Evolutionary conservation across 2,113 vertebrate species (phyloP), one percentile per base, ranked within the genome.

Genomic region (Cyprinodon variegatus): DNA sequence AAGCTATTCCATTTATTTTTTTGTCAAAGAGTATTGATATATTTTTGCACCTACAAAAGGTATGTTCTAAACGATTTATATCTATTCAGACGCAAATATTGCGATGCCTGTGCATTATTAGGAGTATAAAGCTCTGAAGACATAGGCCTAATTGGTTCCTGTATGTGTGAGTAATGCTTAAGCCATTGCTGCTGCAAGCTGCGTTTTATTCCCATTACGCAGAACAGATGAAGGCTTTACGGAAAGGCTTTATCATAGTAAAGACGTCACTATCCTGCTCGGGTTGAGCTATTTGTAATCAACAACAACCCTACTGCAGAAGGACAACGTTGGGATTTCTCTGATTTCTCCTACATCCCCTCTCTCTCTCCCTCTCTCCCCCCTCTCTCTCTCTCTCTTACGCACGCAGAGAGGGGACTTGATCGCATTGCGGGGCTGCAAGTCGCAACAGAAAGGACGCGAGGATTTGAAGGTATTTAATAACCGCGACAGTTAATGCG

Each of bases 191-290:
- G 77, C 76, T 80, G 67, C 77, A 86, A 79, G 82, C 85, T 78
- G 82, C 86, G 87, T 88, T 85, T 82, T 82, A 86, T 83, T 85
- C 86, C 81, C 82, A 65, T 77, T 83, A 79, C 87, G 86, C 82
- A 83, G 81, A 86, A 73, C 73, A 86, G 74, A 83, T 89, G 84
- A 88, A 90, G 15, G 62, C 72, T 82, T 74, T 80, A 78, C 62
- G 72, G 76, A 83, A 85, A 87, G 83, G 86, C 88, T 83, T 81
- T 57, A 86, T 90, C 90, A 88, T 85, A 92, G 92, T 93, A 93
- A 90, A 94, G 92, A 94, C 94, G 94, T 95, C 94, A 94, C 91
- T 90, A 84, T 85, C 71, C 72, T 65, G 90, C 90, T 91, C 84
- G 83, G 89, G 79, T 81, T 81, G 89, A 68, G 83, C 85, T 70